Base-by-base conservation (phyloP, 2,797 vertebrate genomes). In the Psittacula echo region DNA sequence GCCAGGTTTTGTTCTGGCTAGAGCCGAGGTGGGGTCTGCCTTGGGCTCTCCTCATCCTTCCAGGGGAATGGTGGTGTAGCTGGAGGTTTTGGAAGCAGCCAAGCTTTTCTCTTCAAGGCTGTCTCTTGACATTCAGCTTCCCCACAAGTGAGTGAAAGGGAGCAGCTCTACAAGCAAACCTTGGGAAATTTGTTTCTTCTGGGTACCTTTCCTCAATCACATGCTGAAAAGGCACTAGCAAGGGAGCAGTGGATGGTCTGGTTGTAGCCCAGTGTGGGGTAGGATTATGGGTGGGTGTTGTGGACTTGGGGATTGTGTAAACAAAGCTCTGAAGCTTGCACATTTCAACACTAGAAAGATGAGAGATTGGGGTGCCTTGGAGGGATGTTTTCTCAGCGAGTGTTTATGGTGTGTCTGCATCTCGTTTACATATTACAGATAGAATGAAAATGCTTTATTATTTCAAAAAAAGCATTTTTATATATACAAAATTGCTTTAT, bases 31-130 rank as follows among this genome's bases (percentile, higher is more conserved):
- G 10, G 34, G 24, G 32, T 75, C 58, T 74, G 45, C 6, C 7
- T 32, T 56, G 45, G 20, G 32, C 11, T 87, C 18, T 64, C 32
- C 53, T 74, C 29, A 3, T 30, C 19, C 62, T 77, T 48, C 41
- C 34, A 14, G 20, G 29, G 5, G 3, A 39, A 39, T 24, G 23
- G 6, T 1, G 1, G 11, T 4, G 1, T 4, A 34, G 44, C 42
- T 65, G 47, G 42, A 20, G 7, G 10, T 61, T 72, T 85, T 61
- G 61, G 34, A 67, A 76, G 9, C 24, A 54, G 22, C 6, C 24
- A 22, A 0, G 0, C 0, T 85, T 80, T 80, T 18, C 7, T 76
- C 24, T 64, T 51, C 8, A 24, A 4, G 23, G 64, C 29, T 13
- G 7, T 34, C 2, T 0, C 68, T 82, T 68, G 51, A 54, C 20